These are phyloP conservation scores for Crocallis elinguaria DNA, from an alignment of 2,888 invertebrate genomes.

Conservation along the genomic window DNA sequence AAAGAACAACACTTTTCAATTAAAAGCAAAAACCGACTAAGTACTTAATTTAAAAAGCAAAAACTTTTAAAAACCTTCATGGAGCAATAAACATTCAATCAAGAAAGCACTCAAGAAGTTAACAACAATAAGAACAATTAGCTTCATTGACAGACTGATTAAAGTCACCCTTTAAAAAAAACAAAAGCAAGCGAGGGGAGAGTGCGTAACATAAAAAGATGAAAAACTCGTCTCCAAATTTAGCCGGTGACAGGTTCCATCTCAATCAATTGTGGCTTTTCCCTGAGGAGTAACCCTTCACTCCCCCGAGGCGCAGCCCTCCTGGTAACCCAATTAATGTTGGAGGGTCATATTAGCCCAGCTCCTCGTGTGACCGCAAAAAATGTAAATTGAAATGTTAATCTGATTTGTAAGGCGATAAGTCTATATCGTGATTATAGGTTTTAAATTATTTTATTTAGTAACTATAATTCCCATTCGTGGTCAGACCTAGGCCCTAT, in stretches of 20 bases:
- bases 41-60: slow-evolving; percentile 34
- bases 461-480: no score
- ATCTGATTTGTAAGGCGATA: slow-evolving; percentile 57
- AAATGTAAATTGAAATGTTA: slow-evolving; percentile 80
- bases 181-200: slow-evolving; percentile 46
- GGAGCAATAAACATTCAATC: slow-evolving; percentile 52
- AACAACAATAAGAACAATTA: slow-evolving; percentile 62
- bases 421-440: slow-evolving; percentile 19
- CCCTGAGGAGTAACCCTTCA: slow-evolving; percentile 79
- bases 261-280: slow-evolving; percentile 78
- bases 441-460: slow-evolving; percentile 8
- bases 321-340: slow-evolving; percentile 79
- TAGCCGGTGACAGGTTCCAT: slow-evolving; percentile 80
- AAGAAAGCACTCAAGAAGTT: slow-evolving; percentile 71
- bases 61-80: slow-evolving; percentile 44
- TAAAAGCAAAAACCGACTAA: slow-evolving; percentile 27
- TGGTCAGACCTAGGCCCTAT: no score
- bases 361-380: slow-evolving; percentile 66
- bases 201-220: slow-evolving; percentile 51
- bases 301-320: slow-evolving; percentile 68
- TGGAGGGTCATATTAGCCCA: slow-evolving; percentile 56
- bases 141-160: slow-evolving; percentile 56
- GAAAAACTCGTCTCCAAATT: slow-evolving; percentile 70
- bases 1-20: slow-evolving; percentile 29
- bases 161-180: slow-evolving; percentile 56